These are phyloP conservation scores for Leptopilina myrica DNA, from an alignment of 2,888 invertebrate genomes.

Conservation along the genomic window DNA sequence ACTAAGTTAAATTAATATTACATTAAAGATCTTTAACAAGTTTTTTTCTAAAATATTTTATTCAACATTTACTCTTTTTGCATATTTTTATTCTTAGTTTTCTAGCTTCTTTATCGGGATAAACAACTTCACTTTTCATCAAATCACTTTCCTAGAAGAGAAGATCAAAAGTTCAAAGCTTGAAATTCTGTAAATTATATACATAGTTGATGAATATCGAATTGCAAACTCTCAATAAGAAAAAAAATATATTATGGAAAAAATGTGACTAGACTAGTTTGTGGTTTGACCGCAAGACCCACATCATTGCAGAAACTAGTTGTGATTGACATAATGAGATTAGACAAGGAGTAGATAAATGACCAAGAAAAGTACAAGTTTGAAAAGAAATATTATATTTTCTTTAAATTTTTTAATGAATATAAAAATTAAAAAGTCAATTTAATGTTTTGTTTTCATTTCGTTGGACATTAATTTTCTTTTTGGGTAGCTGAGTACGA, in stretches of 20 bases:
- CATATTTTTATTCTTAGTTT: not conserved
- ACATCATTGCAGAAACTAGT: conserved; percentile 48
- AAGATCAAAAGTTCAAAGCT: not conserved
- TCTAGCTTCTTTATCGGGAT: not conserved
- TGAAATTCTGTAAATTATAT: not conserved
- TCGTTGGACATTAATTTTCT: too few species aligned
- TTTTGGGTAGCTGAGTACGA: too few species aligned
- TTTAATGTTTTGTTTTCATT: too few species aligned
- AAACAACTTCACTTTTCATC: not conserved
- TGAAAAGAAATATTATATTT: too few species aligned
- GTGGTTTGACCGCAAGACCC: conserved; percentile 33
- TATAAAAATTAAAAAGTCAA: too few species aligned
- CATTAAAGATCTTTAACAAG: too few species aligned
- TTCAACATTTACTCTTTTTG: too few species aligned
- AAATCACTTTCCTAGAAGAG: not conserved
- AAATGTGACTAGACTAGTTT: conserved; percentile 32
- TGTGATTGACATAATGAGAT: conserved; percentile 55
- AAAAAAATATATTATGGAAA: not conserved
- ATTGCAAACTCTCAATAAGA: not conserved
- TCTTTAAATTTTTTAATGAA: too few species aligned
- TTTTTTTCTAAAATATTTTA: too few species aligned
- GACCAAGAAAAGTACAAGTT: not conserved
- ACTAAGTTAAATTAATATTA: too few species aligned
- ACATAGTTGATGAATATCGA: not conserved
- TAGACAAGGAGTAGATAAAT: conserved; percentile 50